Base-by-base conservation (phyloP, 2,797 vertebrate genomes). In the Pangasius sanitwongsei region DNA sequence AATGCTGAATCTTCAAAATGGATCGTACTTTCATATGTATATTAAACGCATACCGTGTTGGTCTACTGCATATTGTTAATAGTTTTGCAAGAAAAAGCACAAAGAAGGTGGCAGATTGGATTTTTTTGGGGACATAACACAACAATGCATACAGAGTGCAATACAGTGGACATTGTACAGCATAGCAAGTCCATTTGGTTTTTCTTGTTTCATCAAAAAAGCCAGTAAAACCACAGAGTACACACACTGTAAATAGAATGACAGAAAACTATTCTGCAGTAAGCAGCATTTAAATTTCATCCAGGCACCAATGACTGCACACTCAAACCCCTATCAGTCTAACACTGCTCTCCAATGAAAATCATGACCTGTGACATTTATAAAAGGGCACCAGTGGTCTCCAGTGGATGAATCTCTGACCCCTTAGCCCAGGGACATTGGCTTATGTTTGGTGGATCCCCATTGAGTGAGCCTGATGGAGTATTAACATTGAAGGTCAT, bases 311-410 rank as follows among this genome's bases (percentile, higher is more conserved):
- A 34, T 53, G 63, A 53, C n/a, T 69, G 48, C 48, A 69, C 18
- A 23, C 5, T 31, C 44, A 50, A n/a, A 48, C 25, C 82, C 61
- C 83, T 53, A 23, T 69, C 37, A 61, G 50, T 63, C 57, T 28
- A 80, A 55, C 31, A 61, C 83, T 65, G 8, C 8, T 57, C 80
- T 74, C n/a, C 31, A 25, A 87, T 67, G 61, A 74, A 59, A 87
- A 67, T 82, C n/a, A 16, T 91, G 87, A 89, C 86, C 87, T 85
- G 16, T 90, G 87, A 88, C 78, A 87, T 90, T 90, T 87, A 55
- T 37, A 48, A 90, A 90, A 87, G 87, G 85, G 41, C 82, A 87
- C 48, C 80, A 65, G 2, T 78, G 77, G 80, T 87, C 85, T 87
- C 83, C 78, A 87, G 77, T 75, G 88, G 59, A 53, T 55, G 69